Evolutionary conservation across 2,888 invertebrate genomes (phyloP).

Genomic region (Drosophila melanosoma): DNA sequence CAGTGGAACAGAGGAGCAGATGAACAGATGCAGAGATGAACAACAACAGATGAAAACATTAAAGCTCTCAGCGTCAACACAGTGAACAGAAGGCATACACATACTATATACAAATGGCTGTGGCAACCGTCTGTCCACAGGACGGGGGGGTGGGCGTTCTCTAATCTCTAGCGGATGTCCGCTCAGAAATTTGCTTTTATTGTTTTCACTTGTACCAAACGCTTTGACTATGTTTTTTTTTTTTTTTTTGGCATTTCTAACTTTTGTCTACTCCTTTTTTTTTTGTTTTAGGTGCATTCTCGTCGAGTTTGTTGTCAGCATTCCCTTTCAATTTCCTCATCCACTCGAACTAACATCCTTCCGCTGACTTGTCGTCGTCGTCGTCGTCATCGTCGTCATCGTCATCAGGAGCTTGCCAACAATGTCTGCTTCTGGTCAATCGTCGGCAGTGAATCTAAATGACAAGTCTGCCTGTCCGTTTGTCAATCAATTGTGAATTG

Average conservation of each 20-base stretch:
- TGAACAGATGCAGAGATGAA: too few species aligned
- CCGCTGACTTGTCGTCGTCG: constrained; percentile 69
- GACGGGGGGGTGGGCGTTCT: constrained; percentile 33
- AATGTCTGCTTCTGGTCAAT: constrained; percentile 64
- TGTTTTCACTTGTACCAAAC: constrained; percentile 59
- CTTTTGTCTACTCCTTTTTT: constrained; percentile 4
- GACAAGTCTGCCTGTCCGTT: constrained; percentile 66
- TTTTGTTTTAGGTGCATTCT: constrained; percentile 44
- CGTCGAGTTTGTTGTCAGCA: constrained; percentile 76
- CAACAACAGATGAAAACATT: constrained; percentile 12
- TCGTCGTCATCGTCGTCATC: constrained; percentile 27
- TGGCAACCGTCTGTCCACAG: constrained; percentile 91
- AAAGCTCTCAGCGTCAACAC: constrained; percentile 19
- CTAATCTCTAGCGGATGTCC: constrained; percentile 76
- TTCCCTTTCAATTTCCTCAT: constrained; percentile 81
- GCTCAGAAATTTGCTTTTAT: constrained; percentile 75
- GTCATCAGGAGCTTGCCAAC: constrained; percentile 51
- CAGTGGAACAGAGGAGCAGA: too few species aligned
- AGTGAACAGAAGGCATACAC: constrained; percentile 4
- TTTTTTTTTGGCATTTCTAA: constrained; percentile 35
- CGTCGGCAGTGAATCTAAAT: constrained; percentile 72
- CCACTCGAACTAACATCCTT: constrained; percentile 76
- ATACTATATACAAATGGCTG: constrained; percentile 20
- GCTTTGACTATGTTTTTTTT: constrained; percentile 11
- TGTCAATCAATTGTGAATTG: constrained; percentile 82